These are phyloP conservation scores for Lepeophtheirus nordmannii DNA, from an alignment of 2,888 invertebrate species.

Conservation along the genomic window DNA sequence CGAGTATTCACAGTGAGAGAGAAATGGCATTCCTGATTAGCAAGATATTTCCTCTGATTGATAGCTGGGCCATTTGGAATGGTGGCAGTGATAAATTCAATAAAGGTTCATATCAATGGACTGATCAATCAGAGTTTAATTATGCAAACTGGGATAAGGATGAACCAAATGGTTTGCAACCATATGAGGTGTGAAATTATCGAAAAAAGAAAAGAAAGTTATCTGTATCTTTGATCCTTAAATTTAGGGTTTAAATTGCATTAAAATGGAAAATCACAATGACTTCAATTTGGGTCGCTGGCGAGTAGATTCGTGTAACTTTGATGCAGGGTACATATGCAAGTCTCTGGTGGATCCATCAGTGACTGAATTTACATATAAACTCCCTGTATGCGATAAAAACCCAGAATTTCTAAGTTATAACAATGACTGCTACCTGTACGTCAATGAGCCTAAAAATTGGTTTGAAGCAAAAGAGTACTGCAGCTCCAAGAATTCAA, in stretches of 20 bases:
- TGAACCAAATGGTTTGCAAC: too few species aligned
- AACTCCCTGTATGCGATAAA: neutral
- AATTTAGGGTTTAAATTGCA: too few species aligned
- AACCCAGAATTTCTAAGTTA: neutral
- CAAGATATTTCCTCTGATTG: neutral
- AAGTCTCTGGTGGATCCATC: neutral
- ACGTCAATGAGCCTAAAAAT: neutral
- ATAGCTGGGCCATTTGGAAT: neutral
- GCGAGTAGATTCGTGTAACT: too few species aligned
- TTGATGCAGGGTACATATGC: neutral
- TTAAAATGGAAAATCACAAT: too few species aligned
- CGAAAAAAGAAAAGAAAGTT: too few species aligned
- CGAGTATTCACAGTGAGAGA: neutral
- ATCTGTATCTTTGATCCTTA: too few species aligned
- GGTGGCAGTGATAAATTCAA: neutral
- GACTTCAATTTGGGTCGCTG: too few species aligned
- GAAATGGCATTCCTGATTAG: neutral
- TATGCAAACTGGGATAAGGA: neutral
- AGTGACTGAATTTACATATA: neutral
- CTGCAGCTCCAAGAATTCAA: neutral
- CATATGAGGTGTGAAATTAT: too few species aligned
- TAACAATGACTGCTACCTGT: neutral
- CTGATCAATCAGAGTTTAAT: neutral
- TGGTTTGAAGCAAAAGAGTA: neutral
- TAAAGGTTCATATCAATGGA: neutral